Conservation (phyloP, 2,113 vertebrate species). For the Bos javanicus region DNA sequence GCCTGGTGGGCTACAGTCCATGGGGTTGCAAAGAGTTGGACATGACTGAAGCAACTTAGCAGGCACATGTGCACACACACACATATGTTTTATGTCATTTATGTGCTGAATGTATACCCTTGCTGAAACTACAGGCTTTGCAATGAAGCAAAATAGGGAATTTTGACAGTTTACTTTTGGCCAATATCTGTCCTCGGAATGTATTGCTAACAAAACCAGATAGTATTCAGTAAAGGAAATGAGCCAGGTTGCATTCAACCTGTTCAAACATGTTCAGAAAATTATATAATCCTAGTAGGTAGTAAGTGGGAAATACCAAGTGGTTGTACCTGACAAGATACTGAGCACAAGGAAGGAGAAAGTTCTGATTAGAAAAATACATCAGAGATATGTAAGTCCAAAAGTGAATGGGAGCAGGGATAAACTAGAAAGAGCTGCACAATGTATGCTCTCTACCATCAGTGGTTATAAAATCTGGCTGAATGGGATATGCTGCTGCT, state of each 20-base stretch:
- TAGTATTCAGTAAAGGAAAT: background rate
- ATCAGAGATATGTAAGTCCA: background rate
- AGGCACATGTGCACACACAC: fast-evolving
- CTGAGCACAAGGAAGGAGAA: background rate
- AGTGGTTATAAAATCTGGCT: background rate
- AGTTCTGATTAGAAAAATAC: background rate
- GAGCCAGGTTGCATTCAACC: background rate
- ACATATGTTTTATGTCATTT: background rate
- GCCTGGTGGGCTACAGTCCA: background rate
- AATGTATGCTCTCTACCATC: background rate
- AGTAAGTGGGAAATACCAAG: background rate
- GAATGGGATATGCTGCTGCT: background rate
- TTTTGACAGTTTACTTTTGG: constrained; percentile 7
- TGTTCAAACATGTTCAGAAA: background rate
- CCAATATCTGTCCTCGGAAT: background rate
- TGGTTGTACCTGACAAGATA: background rate
- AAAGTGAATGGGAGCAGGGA: background rate
- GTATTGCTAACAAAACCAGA: background rate
- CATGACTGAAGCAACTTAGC: background rate
- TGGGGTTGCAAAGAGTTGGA: background rate
- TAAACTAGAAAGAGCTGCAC: background rate
- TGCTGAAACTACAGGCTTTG: background rate
- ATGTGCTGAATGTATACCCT: background rate
- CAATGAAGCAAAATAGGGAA: constrained; percentile 15
- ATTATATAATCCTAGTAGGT: background rate